Evolutionary conservation across 2,888 invertebrate genomes (phyloP).

Genomic region (Sabatieria punctata): DNA sequence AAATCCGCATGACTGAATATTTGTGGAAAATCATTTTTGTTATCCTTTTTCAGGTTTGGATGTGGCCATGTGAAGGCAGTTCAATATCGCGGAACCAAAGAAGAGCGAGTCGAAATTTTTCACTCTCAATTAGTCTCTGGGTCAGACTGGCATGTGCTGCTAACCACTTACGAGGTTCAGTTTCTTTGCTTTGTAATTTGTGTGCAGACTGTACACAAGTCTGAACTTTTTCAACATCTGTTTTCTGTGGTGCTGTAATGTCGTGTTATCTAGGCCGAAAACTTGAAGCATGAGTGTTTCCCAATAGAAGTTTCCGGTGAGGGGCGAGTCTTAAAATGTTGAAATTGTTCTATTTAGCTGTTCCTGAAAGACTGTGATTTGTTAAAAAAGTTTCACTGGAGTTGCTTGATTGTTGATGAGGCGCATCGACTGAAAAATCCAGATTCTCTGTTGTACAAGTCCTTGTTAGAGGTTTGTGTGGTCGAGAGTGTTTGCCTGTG

Average conservation of each 20-base stretch:
- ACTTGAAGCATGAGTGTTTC: not conserved
- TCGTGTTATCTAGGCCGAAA: not conserved
- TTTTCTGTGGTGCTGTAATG: not conserved
- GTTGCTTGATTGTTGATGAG: slow-evolving; percentile 86
- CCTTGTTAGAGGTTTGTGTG: slow-evolving; percentile 22
- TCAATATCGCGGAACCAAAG: slow-evolving; percentile 31
- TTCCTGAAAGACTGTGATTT: slow-evolving; percentile 89
- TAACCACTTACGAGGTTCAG: slow-evolving; percentile 35
- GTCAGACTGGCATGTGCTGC: slow-evolving; percentile 24
- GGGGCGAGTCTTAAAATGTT: not conserved
- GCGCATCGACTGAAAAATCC: slow-evolving; percentile 91
- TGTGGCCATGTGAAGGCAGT: slow-evolving; percentile 23
- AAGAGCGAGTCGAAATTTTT: slow-evolving; percentile 22
- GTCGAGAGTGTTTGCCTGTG: too few relatives aligned
- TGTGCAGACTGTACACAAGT: not conserved
- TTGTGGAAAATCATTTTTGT: too few relatives aligned
- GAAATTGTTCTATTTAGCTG: slow-evolving; percentile 43
- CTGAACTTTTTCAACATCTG: too few relatives aligned
- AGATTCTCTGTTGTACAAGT: slow-evolving; percentile 45
- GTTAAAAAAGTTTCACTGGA: slow-evolving; percentile 75
- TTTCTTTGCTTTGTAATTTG: too few relatives aligned
- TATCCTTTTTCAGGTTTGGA: slow-evolving; percentile 31
- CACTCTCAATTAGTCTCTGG: slow-evolving; percentile 7
- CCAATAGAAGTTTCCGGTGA: too few relatives aligned
- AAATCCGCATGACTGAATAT: too few relatives aligned